Percentiles rank a stretch among this genome's conserved stretches.
phyloP scores from a whole-genome alignment of 1,140 invertebrate genomes.

The Drosophila kikkawai region DNA sequence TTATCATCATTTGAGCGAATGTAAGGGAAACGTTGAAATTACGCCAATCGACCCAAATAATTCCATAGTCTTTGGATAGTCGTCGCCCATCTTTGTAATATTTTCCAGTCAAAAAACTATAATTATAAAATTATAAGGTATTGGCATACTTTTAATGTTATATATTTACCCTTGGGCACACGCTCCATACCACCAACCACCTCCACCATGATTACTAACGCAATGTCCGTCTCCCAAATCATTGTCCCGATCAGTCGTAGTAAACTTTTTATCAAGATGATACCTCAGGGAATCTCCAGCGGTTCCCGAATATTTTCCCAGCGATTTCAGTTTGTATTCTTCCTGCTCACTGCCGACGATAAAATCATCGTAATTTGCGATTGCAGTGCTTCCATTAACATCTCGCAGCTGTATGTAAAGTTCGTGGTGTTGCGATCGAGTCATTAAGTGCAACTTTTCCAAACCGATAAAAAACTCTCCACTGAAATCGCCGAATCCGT shows the following conservation, averaged over 20 bases:
- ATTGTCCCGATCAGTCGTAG: constrained; percentile 89
- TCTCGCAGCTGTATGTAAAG: constrained; percentile 88
- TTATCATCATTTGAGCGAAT: constrained; percentile 26
- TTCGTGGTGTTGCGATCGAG: constrained; percentile 86
- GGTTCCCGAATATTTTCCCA: constrained; percentile 88
- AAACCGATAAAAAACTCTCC: constrained; percentile 87
- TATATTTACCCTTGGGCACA: constrained; percentile 32
- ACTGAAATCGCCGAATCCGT: constrained; percentile 87
- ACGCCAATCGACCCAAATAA: constrained; percentile 2
- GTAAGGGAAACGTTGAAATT: background rate
- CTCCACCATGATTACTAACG: constrained; percentile 87
- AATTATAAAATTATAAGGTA: background rate
- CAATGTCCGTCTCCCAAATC: constrained; percentile 85
- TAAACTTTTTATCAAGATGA: constrained; percentile 89
- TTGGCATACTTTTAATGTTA: no score
- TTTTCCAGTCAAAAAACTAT: constrained; percentile 15
- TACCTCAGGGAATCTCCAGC: constrained; percentile 88
- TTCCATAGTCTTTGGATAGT: background rate
- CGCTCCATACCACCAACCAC: constrained; percentile 86
- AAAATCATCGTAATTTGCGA: constrained; percentile 88
- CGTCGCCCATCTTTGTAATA: background rate
- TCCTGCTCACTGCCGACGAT: constrained; percentile 87
- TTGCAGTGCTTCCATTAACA: constrained; percentile 85
- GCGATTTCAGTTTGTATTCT: constrained; percentile 87
- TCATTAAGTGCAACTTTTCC: constrained; percentile 86